A percentile compares a stretch with the other conserved stretches of the same genome.
phyloP scores from a whole-genome alignment of 2,113 vertebrate genomes.

The Mola mola region DNA sequence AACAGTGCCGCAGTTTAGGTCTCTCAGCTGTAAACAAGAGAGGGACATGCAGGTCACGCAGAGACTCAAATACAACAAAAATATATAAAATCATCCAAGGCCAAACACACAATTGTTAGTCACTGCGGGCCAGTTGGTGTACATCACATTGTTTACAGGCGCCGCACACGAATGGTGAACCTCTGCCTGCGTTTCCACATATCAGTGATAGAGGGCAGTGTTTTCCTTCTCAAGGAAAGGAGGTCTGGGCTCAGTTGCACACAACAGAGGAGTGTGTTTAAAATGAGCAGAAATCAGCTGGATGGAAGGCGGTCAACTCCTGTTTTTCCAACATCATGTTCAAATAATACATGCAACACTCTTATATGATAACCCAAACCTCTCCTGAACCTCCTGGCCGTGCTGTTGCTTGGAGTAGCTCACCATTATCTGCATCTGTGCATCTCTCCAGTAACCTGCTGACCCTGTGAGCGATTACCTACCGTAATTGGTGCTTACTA shows the following conservation, averaged over 20 bases:
- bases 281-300: neutral
- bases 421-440: constrained; percentile 5
- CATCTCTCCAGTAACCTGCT: constrained; percentile 29
- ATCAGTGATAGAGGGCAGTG: constrained; percentile 76
- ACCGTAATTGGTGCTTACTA: constrained; percentile 55
- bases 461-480: constrained; percentile 41
- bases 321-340: neutral
- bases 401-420: constrained; percentile 3
- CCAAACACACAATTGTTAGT: neutral
- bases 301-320: neutral
- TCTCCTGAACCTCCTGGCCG: neutral
- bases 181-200: constrained; percentile 33
- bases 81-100: neutral
- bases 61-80: constrained; percentile 4
- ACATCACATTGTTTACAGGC: constrained; percentile 13
- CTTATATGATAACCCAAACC: neutral
- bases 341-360: neutral
- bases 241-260: neutral
- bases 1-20: constrained; percentile 4
- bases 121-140: neutral
- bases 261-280: neutral
- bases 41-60: neutral
- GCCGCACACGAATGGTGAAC: neutral
- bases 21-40: constrained; percentile 9
- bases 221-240: constrained; percentile 55